These are phyloP conservation scores for Chymomyza costata DNA, from an alignment of 1,140 invertebrate genomes.

Conservation along the genomic window DNA sequence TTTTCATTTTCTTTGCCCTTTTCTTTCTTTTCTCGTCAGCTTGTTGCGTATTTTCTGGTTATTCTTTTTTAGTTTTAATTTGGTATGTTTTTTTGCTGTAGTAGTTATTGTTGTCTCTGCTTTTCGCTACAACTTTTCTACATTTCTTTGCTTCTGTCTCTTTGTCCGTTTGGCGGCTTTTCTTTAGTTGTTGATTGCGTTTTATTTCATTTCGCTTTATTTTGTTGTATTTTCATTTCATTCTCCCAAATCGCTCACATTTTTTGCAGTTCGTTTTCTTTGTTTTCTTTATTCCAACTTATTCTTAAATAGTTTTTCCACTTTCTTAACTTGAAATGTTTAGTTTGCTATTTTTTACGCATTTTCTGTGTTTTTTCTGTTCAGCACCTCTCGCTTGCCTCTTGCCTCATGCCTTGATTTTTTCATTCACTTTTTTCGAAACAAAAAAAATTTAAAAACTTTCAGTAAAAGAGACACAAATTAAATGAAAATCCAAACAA, in stretches of 20 bases:
- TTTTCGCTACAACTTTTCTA: slow-evolving; percentile 43
- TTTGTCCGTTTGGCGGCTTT: slow-evolving; percentile 29
- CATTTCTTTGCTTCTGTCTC: slow-evolving; percentile 34
- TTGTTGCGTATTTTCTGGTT: slow-evolving; percentile 4
- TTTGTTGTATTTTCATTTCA: slow-evolving; percentile 19
- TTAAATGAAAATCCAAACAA: neutral
- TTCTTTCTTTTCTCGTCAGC: neutral
- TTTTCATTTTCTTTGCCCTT: slow-evolving; percentile 40
- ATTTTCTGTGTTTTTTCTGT: neutral
- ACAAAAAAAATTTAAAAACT: slow-evolving; percentile 15
- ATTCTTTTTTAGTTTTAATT: slow-evolving; percentile 49
- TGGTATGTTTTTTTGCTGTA: slow-evolving; percentile 16
- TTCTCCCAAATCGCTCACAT: slow-evolving; percentile 33
- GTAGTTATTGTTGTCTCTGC: too few relatives aligned
- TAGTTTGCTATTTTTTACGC: slow-evolving; percentile 25
- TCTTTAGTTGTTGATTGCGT: slow-evolving; percentile 36
- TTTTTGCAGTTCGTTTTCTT: slow-evolving; percentile 31
- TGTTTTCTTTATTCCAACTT: slow-evolving; percentile 1
- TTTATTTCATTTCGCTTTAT: slow-evolving; percentile 18
- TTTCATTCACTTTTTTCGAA: slow-evolving; percentile 42
- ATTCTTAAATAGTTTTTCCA: slow-evolving; percentile 39
- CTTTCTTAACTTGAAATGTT: slow-evolving; percentile 55
- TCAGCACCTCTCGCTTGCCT: neutral
- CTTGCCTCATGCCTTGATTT: slow-evolving; percentile 20
- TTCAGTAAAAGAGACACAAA: slow-evolving; percentile 27